Base-by-base conservation (phyloP, 1,140 invertebrate species). In the Bombyx mandarina region DNA sequence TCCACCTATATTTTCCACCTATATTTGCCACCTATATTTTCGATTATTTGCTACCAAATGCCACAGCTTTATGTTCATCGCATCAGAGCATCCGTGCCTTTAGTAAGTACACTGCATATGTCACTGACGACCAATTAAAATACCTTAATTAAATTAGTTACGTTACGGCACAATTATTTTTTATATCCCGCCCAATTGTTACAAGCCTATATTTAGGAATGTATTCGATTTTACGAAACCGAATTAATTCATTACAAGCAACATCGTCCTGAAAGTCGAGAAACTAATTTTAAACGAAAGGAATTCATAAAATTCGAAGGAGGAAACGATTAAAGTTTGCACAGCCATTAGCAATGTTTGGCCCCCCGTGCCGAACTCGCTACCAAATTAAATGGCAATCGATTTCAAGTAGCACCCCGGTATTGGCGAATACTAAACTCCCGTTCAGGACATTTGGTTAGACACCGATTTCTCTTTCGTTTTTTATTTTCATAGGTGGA, bases 371-470 rank as follows among this genome's bases (percentile, higher is more conserved):
- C 56, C 54, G 55, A 43, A 12, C 54, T 51, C 51, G 54, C 56
- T 61, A 49, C 56, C 63, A 57, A 77, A 73, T 75, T 73, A 76
- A 74, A 75, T 75, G 74, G 69, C 74, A 77, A 79, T 80, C 77
- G 75, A 78, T 80, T 72, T 74, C 43, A 45, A 76, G 66, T 58
- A 66, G 45, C 56, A 55, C 60, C 54, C 26, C 58, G 66, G 52
- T 62, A 63, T 61, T 66, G 60, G 56, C 43, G 56, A 56, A 66
- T 52, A 62, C 7, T 45, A 0, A 18, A 57, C 18, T 69, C 66
- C n/a, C 56, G 22, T 60, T 67, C 60, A 58, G 26, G 60, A 56
- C 10, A 45, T 22, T 12, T 57, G 3, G 52, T 51, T 63, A 61
- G 45, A 44, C n/a, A 12, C 43, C 46, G 50, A n/a, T 50, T 35